A percentile compares a stretch with the other conserved stretches of the same genome.
phyloP scores from a whole-genome alignment of 53 echinoderm and acorn worm species.

The Echinometra lucunter region DNA sequence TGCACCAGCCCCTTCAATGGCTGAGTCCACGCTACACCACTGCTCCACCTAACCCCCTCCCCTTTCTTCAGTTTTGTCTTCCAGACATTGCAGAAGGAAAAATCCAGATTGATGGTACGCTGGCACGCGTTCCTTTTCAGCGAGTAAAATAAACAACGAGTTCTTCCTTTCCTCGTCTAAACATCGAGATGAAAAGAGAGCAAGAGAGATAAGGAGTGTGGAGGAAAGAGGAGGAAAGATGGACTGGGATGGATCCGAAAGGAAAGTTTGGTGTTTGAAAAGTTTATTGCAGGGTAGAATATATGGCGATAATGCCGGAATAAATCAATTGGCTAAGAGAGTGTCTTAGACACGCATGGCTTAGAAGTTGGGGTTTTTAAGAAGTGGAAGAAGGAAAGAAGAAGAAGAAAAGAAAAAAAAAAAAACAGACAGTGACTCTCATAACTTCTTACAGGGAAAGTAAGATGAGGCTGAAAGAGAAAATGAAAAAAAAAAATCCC shows the following conservation, averaged over 20 bases:
- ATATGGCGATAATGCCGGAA: slow-evolving; percentile 49
- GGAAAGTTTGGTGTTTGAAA: slow-evolving; percentile 8
- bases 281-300: slow-evolving; percentile 46
- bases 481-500: neutral
- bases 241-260: neutral
- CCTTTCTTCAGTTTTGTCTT: slow-evolving; percentile 16
- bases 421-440: neutral
- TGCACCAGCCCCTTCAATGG: neutral
- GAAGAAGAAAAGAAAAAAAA: neutral
- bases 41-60: neutral
- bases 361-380: neutral
- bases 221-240: neutral
- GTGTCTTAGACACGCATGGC: slow-evolving; percentile 36
- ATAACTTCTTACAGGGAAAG: neutral
- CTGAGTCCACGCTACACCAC: neutral
- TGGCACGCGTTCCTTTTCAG: slow-evolving; percentile 54
- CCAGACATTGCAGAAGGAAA: neutral
- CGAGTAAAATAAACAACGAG: slow-evolving; percentile 54
- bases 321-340: slow-evolving; percentile 51
- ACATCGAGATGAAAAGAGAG: neutral
- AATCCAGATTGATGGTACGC: slow-evolving; percentile 57
- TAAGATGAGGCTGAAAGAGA: neutral
- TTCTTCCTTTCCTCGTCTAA: neutral
- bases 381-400: neutral
- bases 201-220: neutral